Evolutionary conservation across 2,113 vertebrate genomes (phyloP).

Genomic region (Mormyrus lacerda): DNA sequence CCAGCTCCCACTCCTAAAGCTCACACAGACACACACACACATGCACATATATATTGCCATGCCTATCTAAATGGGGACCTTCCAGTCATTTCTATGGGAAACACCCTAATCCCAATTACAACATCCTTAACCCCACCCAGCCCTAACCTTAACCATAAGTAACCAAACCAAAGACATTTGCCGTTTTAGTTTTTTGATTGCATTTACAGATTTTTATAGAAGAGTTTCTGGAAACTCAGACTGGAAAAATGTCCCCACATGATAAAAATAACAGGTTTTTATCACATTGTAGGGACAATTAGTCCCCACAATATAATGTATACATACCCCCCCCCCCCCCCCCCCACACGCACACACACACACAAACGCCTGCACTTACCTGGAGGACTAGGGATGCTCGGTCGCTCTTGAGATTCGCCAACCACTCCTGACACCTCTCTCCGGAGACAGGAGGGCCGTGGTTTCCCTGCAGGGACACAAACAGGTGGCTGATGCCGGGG

Average conservation of each 20-base stretch:
- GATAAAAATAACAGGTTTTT: too few species aligned
- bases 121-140: too few species aligned
- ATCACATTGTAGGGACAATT: too few species aligned
- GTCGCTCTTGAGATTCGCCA: slow-evolving; percentile 85
- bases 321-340: too few species aligned
- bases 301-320: too few species aligned
- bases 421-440: slow-evolving; percentile 82
- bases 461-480: slow-evolving; percentile 59
- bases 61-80: too few species aligned
- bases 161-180: too few species aligned
- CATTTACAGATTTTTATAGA: neutral
- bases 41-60: neutral
- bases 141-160: too few species aligned
- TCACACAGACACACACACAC: neutral
- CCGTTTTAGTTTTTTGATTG: neutral
- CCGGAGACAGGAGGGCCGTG: slow-evolving; percentile 67
- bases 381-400: slow-evolving; percentile 89
- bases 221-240: too few species aligned
- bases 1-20: neutral
- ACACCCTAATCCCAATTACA: too few species aligned
- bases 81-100: too few species aligned
- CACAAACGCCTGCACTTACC: slow-evolving; percentile 52
- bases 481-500: neutral
- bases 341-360: neutral
- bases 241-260: too few species aligned